These are phyloP conservation scores for Ashinkailepas kermadecensis DNA, from an alignment of 2,888 invertebrate genomes.

Conservation along the genomic window DNA sequence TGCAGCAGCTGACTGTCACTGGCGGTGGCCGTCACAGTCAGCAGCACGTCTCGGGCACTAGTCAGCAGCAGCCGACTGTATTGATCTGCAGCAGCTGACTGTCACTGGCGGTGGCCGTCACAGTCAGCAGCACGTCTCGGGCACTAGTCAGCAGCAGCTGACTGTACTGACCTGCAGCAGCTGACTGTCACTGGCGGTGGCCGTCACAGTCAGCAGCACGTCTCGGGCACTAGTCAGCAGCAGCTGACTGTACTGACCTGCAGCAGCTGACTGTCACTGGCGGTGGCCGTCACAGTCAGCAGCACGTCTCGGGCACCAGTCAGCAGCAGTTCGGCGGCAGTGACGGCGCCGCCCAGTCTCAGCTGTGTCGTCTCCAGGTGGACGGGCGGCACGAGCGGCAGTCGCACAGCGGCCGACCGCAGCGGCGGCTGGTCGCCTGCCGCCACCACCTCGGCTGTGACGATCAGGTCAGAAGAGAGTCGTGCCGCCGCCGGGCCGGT, in stretches of 20 bases:
- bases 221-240: too few species aligned
- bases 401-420: neutral
- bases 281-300: neutral
- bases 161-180: too few species aligned
- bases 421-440: neutral
- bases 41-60: too few species aligned
- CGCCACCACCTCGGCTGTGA: neutral
- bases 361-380: constrained; percentile 1
- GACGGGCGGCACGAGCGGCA: constrained; percentile 2
- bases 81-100: too few species aligned
- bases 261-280: neutral
- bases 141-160: too few species aligned
- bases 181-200: too few species aligned
- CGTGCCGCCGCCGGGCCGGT: neutral
- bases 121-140: too few species aligned
- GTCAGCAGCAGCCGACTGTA: too few species aligned
- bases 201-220: too few species aligned
- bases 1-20: too few species aligned
- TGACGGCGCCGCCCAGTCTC: neutral
- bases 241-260: neutral
- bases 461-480: neutral
- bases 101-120: too few species aligned
- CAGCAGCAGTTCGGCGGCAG: neutral
- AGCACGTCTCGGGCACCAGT: neutral
- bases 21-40: too few species aligned